phyloP scores from a whole-genome alignment of 2,113 vertebrate species.

The Dicerorhinus sumatrensis region DNA sequence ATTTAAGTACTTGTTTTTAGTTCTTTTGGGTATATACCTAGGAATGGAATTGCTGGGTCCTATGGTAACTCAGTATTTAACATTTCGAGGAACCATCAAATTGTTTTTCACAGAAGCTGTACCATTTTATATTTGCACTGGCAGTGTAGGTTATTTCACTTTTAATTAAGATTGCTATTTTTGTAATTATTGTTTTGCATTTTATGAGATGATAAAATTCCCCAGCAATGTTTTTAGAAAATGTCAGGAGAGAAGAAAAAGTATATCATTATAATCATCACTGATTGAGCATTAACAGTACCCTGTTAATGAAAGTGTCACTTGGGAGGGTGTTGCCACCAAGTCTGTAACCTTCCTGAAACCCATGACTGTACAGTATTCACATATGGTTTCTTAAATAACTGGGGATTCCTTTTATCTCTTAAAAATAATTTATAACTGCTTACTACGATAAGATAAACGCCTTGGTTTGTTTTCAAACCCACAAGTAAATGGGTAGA shows the following conservation, averaged over 20 bases:
- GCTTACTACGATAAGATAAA: too few relatives aligned
- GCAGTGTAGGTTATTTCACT: neutral
- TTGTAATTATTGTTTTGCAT: neutral
- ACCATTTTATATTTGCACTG: neutral
- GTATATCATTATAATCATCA: neutral
- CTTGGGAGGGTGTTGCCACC: too few relatives aligned
- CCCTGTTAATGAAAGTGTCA: too few relatives aligned
- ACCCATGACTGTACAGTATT: too few relatives aligned
- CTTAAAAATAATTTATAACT: too few relatives aligned
- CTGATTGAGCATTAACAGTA: too few relatives aligned
- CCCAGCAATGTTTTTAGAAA: neutral
- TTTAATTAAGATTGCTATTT: neutral
- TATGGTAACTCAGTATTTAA: neutral
- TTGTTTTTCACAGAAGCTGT: neutral
- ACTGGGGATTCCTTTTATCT: too few relatives aligned
- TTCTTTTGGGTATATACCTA: neutral
- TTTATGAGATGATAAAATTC: neutral
- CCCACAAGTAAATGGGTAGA: too few relatives aligned
- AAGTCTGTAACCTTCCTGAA: too few relatives aligned
- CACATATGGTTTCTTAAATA: too few relatives aligned
- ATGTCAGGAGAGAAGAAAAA: neutral
- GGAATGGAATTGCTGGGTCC: neutral
- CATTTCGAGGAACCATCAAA: neutral
- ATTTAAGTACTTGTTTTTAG: neutral
- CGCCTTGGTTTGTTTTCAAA: too few relatives aligned